Evolutionary conservation across 2,113 vertebrate genomes (phyloP), one percentile per base, ranked within the genome.

Genomic region (Carassius carassius): DNA sequence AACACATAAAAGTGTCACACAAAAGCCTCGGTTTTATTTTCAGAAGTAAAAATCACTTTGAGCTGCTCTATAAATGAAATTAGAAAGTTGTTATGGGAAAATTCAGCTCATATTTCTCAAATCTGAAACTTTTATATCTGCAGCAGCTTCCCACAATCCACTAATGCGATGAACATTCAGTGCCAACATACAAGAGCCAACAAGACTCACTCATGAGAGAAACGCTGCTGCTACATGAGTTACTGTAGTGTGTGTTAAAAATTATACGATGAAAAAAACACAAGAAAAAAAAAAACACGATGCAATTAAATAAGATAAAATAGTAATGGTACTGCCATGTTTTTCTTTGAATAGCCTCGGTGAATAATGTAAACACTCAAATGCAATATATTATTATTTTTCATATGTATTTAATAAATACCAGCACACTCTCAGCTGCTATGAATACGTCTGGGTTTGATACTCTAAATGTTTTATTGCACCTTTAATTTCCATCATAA

Each of bases 401-500:
- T 58, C 5, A 2, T 25, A 35, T n/a, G 37, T 16, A 21, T 75
- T 29, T 19, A 21, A 23, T 17, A 86, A 58, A n/a, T 58, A 23
- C 21, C 19, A 37, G 29, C 37, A 58, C 58, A 62, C n/a, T 72
- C 12, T 41, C 23, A 63, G 44, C 8, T 54, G 23, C 74, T 54
- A 73, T 29, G 44, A 86, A 75, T 13, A 85, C 35, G 9, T 81
- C 47, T 81, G 3, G 32, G 5, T 85, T 81, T 81, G 44, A 67
- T 60, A 17, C 25, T 16, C 12, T 23, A 17, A 54, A 80, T 35
- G 21, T 13, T 73, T 85, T 62, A 73, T 72, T 73, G 47, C 37
- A 51, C 63, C 76, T 85, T 62, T 60, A 63, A 12, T 49, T 16
- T 29, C 35, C 4, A 6, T 41, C 56, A 85, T 79, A 62, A 85